Conservation (phyloP, 2,888 invertebrate genomes). For the Nemurella pictetii region DNA sequence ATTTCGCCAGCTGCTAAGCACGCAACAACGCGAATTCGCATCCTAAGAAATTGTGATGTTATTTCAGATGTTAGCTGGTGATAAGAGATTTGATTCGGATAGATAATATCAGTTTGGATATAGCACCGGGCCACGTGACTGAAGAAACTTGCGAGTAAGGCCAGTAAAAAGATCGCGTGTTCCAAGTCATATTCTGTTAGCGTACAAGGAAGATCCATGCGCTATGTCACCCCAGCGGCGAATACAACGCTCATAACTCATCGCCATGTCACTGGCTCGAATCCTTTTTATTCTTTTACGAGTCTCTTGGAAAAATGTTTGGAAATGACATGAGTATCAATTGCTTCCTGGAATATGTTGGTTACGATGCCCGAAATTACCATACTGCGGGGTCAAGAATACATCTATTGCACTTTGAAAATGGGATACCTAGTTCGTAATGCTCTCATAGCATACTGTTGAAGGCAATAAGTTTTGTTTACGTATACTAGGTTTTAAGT, state of each 20-base stretch:
- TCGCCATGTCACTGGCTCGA: neutral
- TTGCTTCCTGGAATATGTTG: neutral
- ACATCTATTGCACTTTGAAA: too few species aligned
- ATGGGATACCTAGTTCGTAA: too few species aligned
- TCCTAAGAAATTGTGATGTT: neutral
- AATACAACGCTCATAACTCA: neutral
- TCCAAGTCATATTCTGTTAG: neutral
- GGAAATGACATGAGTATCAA: neutral
- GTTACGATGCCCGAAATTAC: neutral
- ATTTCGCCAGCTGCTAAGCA: too few species aligned
- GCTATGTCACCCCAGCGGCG: neutral
- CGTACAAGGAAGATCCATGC: neutral
- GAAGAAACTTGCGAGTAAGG: too few species aligned
- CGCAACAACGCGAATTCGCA: neutral
- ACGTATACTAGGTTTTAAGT: too few species aligned
- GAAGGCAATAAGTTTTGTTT: too few species aligned
- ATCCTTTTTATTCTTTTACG: neutral
- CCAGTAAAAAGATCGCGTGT: neutral
- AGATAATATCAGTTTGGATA: neutral
- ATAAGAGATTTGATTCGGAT: neutral
- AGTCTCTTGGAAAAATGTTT: neutral
- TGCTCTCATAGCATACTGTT: too few species aligned
- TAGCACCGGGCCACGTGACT: neutral
- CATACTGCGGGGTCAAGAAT: too few species aligned
- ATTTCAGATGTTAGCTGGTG: neutral